A percentile compares a stretch with the other conserved stretches of the same genome.
Evolutionary conservation across 2,888 invertebrate genomes (phyloP).

Genomic region (Epsilonema sp.): DNA sequence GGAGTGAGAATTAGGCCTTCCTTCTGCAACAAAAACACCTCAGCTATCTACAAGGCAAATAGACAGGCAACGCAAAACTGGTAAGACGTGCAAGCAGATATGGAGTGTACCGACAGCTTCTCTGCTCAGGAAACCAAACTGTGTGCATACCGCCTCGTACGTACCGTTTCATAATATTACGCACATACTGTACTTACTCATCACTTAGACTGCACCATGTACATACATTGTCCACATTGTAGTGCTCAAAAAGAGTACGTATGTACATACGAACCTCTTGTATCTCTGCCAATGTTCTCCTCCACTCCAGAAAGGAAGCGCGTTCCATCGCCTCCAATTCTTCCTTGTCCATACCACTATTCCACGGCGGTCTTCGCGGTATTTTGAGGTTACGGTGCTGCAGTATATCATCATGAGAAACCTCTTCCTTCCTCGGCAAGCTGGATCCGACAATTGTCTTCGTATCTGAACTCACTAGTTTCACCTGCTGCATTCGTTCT

Average conservation of each 20-base stretch:
- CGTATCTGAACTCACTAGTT: too few species aligned
- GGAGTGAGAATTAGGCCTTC: constrained; percentile 71
- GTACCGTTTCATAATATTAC: too few species aligned
- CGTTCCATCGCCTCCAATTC: constrained; percentile 59
- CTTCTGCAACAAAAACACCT: constrained; percentile 20
- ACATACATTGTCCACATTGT: too few species aligned
- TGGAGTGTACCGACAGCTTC: too few species aligned
- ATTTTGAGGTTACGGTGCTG: constrained; percentile 24
- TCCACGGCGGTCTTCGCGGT: constrained; percentile 74
- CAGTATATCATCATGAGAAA: background rate
- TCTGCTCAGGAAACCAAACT: too few species aligned
- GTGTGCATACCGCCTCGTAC: too few species aligned
- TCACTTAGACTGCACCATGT: too few species aligned
- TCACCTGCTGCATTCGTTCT: constrained; percentile 29
- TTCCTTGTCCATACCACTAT: constrained; percentile 48
- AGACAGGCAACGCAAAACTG: too few species aligned
- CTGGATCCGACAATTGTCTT: background rate
- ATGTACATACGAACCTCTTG: constrained; percentile 25
- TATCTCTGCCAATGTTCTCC: constrained; percentile 51
- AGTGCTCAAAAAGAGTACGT: too few species aligned
- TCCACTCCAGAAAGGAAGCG: constrained; percentile 70
- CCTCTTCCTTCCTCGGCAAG: background rate
- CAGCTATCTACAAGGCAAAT: too few species aligned
- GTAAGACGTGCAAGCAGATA: too few species aligned
- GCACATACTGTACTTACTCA: too few species aligned